Percentiles rank a stretch among this genome's conserved stretches.
Conservation (phyloP, 2,797 vertebrate species). For the Cyprinella venusta region DNA sequence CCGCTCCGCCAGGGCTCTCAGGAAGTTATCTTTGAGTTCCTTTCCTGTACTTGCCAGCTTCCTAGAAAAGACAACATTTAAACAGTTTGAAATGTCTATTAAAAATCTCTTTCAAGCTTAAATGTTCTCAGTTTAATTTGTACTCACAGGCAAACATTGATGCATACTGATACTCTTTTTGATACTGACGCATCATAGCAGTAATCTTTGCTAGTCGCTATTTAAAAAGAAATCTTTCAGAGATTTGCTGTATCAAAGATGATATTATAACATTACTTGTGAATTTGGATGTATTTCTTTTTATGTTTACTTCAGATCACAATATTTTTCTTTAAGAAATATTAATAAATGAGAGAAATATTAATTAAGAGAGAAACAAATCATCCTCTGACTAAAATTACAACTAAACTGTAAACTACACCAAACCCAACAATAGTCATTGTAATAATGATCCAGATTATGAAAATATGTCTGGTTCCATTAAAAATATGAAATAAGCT, state of each 20-base stretch:
- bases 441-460: constrained; percentile 10
- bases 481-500: constrained; percentile 31
- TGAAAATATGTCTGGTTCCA: constrained; percentile 31
- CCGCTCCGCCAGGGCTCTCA: constrained; percentile 82
- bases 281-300: neutral
- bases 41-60: constrained; percentile 82
- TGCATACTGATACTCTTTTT: constrained; percentile 24
- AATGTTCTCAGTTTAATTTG: constrained; percentile 64
- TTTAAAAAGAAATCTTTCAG: neutral
- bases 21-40: constrained; percentile 84
- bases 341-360: neutral
- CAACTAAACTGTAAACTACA: constrained; percentile 14
- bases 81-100: constrained; percentile 76
- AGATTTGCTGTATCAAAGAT: neutral
- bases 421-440: constrained; percentile 7
- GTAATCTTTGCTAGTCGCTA: constrained; percentile 24
- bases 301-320: neutral
- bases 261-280: neutral
- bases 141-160: constrained; percentile 45
- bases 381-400: neutral
- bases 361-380: neutral
- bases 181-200: constrained; percentile 30
- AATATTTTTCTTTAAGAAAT: constrained; percentile 6
- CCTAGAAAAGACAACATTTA: constrained; percentile 80
- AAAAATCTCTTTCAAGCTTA: constrained; percentile 61